Evolutionary conservation across 2,888 invertebrate genomes (phyloP), one percentile per base, ranked within the genome.

Genomic region (Drosophila siamana): DNA sequence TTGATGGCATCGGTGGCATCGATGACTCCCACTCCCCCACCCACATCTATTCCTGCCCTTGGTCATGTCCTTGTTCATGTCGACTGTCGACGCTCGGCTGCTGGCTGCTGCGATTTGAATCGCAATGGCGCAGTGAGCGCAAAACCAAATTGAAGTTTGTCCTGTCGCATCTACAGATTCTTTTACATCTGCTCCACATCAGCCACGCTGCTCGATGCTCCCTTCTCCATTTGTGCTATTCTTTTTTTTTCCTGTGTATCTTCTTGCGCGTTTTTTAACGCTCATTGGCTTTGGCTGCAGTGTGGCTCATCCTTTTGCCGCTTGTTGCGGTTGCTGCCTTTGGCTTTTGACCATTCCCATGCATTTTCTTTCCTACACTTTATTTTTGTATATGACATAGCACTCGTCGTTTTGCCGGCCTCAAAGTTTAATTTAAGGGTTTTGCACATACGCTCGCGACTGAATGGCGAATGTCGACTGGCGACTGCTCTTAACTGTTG

Each of bases 141-240:
- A 76, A 72, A 72, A 80, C 83, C 85, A 84, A 83, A 83, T 86
- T 84, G 83, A 84, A 86, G 83, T 83, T 83, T 72, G 71, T 46
- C 41, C 71, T 64, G 51, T 74, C 70, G 75, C 70, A 55, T 67
- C 66, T 59, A 59, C 65, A 50, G 67, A 63, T 63, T 76, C 74
- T 40, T 59, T 15, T 50, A 44, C 55, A 38, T 30, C 51, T 61
- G 46, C 56, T 24, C 52, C 30, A 24, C 43, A 43, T 6, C 22
- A 28, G 26, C 13, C 1, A 8, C 24, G 15, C 16, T 43, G 33
- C 5, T n/a, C n/a, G 3, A 9, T 3, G 9, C 40, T 13, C 16
- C 13, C 38, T 0, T 15, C 5, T 4, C 9, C 47, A 15, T 8
- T 38, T n/a, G 13, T 7, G 22, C 5, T 13, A 30, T 8, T 51